Evolutionary conservation across 2,797 vertebrate genomes (phyloP).

Genomic region (Enteromius treurensis): DNA sequence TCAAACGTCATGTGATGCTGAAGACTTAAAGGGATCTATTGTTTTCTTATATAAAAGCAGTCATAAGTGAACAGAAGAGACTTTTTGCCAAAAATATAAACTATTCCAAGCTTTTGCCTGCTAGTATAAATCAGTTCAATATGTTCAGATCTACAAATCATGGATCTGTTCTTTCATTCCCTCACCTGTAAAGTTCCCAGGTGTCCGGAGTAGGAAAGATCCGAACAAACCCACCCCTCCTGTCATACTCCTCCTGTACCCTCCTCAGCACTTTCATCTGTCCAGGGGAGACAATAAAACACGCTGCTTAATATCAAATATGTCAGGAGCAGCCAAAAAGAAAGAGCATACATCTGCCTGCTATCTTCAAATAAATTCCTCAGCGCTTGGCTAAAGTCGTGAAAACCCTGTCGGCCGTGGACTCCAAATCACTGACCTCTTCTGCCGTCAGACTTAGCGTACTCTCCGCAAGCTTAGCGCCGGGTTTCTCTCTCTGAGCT

Average conservation of each 20-base stretch:
- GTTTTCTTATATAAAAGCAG: background rate
- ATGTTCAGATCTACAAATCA: background rate
- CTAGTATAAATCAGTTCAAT: background rate
- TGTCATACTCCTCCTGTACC: slow-evolving; percentile 89
- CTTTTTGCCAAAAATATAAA: background rate
- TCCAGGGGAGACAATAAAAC: slow-evolving; percentile 8
- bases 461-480: slow-evolving; percentile 76
- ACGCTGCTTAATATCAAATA: slow-evolving; percentile 27
- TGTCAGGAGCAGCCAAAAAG: slow-evolving; percentile 1
- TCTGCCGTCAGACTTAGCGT: slow-evolving; percentile 87
- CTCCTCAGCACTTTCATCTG: slow-evolving; percentile 90
- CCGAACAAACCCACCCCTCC: slow-evolving; percentile 92
- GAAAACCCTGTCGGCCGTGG: background rate
- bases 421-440: slow-evolving; percentile 78
- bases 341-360: background rate
- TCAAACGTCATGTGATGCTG: background rate
- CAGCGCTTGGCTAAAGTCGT: background rate
- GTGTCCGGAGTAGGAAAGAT: slow-evolving; percentile 93
- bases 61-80: background rate
- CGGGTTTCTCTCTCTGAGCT: slow-evolving; percentile 76
- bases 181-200: slow-evolving; percentile 93
- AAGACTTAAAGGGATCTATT: background rate
- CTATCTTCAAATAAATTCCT: background rate
- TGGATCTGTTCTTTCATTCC: background rate
- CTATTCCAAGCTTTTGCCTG: background rate